Base-by-base conservation (phyloP, 2,888 invertebrate genomes). In the Tridacna gigas region DNA sequence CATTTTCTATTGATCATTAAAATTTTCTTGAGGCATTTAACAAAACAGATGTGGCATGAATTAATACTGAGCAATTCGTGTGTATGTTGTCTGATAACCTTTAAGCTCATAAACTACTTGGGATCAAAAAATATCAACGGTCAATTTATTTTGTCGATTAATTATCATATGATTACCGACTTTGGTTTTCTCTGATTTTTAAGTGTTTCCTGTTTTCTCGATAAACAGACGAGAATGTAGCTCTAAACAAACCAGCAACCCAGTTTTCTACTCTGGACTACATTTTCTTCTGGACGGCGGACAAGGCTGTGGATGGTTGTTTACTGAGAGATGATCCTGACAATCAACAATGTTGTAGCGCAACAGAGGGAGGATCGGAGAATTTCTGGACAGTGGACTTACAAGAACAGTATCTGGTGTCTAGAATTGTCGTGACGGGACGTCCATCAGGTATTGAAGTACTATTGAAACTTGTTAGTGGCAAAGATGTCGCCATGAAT, bases 261-360 rank as follows among this genome's bases (percentile, higher is more conserved):
- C 80, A 80, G 45, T 56, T 61, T 22, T 18, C 45, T 13, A 56
- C 28, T 47, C 47, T 80, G n/a, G 26, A 69, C 20, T 75, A 69
- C 37, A 48, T 74, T 11, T 80, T 75, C 22, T 13, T 51, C 20
- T 80, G 80, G 80, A 80, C 80, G 13, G 80, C 80, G 9, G 76
- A 76, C 71, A 67, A 71, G 18, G 80, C 80, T 0, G 80, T 80
- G 7, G 80, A 80, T 26, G 76, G 69, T n/a, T 80, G 80, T 67
- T 25, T 25, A 60, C 12, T 61, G 12, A 28, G 75, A 60, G 69
- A 67, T 65, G 61, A 80, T 47, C 75, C 80, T 25, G 75, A 80
- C 9, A 75, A 45, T n/a, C 67, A 75, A 28, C 60, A 26, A 26
- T 80, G 80, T 61, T 80, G 80, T 45, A 80, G 80, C 25, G 66